Evolutionary conservation across 1,140 invertebrate genomes (phyloP), one percentile per base, ranked within the genome.

Genomic region (Chlorops oryzae): DNA sequence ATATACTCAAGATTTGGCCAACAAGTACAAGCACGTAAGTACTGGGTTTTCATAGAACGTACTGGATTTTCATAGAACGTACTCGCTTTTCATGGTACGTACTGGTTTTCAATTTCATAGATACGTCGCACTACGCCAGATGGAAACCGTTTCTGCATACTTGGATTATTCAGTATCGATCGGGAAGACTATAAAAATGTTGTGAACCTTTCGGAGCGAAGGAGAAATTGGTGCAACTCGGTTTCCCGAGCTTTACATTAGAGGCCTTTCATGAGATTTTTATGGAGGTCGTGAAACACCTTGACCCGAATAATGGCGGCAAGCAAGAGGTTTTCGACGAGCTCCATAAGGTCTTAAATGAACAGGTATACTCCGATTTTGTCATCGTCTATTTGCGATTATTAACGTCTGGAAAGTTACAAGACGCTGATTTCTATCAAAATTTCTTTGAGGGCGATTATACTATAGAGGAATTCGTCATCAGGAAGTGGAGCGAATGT

Each of bases 181-280:
- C 73, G 84, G 73, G 78, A 83, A 48, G 88, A 93, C 72, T 89
- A 86, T 70, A 75, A 83, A 55, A 85, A 84, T 73, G 95, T 96
- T 75, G 81, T 82, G 70, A 83, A 87, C 61, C 76, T 91, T 60
- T 85, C 86, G 10, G 76, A 79, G 58, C 88, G 59, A 94, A 94
- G 77, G 86, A 90, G 61, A 84, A 83, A 66, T 76, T 96, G 40
- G 81, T 93, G 25, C 76, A 80, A 38, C 74, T 94, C 66, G 92
- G 92, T 46, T 96, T 94, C 76, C 88, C 90, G 22, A 82, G 91
- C 65, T 95, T 96, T 69, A 96, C 92, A 37, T 85, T 96, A 15
- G 91, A 95, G 75, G 93, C 96, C 73, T 96, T 97, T 76, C 88
- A 94, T 78, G 92, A 96, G 61, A 92, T 86, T 61, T 94, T 94